These are phyloP conservation scores for Spongilla lacustris DNA, from an alignment of 37 sponge, comb jelly and placozoan species.

Conservation along the genomic window DNA sequence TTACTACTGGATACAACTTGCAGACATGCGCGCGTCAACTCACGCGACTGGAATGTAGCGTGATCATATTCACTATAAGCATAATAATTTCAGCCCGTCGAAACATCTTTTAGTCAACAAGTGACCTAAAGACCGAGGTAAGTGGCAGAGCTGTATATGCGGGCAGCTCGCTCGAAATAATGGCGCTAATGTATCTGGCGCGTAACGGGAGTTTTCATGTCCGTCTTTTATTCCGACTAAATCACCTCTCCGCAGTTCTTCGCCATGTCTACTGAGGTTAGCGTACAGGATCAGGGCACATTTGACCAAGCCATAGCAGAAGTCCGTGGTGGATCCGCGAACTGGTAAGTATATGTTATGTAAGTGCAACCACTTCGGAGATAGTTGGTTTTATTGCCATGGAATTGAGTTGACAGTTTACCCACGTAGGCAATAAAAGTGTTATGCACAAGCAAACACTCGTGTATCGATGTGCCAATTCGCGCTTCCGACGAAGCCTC, in stretches of 20 bases:
- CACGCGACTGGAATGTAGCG: not conserved
- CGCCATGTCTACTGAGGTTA: constrained; percentile 73
- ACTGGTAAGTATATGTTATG: constrained; percentile 65
- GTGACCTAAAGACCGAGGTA: not conserved
- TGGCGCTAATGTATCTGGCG: not conserved
- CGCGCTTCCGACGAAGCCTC: not conserved
- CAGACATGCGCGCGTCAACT: not conserved
- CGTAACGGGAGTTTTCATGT: not conserved
- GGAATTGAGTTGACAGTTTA: not conserved
- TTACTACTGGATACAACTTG: not conserved
- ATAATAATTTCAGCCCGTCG: not conserved
- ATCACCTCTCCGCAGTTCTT: not conserved
- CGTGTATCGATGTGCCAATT: not conserved
- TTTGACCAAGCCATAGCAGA: constrained; percentile 60
- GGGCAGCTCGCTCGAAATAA: not conserved
- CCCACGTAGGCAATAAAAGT: not conserved
- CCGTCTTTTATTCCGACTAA: not conserved
- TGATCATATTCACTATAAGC: not conserved
- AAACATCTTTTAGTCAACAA: not conserved
- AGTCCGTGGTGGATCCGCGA: constrained; percentile 70
- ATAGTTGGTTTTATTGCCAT: not conserved
- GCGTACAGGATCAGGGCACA: constrained; percentile 38
- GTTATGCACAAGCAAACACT: not conserved
- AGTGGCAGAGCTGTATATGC: not conserved
- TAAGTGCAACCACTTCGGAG: too few relatives aligned